Conservation (phyloP, 2,113 vertebrate genomes). For the Prolemur simus region DNA sequence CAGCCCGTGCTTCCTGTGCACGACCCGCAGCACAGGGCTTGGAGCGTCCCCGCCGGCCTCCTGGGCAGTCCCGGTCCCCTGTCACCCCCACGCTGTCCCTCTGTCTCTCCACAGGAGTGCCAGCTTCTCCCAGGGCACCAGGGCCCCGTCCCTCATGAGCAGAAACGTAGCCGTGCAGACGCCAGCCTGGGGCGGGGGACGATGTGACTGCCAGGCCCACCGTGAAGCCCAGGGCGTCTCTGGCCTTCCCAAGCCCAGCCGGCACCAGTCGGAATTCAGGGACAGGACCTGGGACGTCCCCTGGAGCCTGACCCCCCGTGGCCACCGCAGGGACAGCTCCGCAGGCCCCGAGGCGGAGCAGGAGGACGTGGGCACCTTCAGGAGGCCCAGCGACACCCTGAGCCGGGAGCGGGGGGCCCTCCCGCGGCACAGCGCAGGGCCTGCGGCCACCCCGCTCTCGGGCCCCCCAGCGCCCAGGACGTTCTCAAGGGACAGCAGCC, state of each 20-base stretch:
- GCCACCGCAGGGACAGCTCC: neutral
- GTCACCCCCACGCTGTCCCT: neutral
- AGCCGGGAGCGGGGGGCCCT: neutral
- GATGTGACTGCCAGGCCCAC: neutral
- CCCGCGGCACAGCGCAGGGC: neutral
- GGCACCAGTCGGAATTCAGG: neutral
- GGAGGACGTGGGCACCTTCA: neutral
- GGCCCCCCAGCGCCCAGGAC: neutral
- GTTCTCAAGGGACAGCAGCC: neutral
- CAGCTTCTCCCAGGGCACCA: neutral
- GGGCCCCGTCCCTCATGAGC: neutral
- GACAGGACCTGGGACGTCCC: neutral
- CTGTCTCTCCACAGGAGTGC: neutral
- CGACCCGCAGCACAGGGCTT: neutral
- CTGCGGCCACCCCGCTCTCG: neutral
- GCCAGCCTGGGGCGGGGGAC: neutral
- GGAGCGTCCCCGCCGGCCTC: neutral
- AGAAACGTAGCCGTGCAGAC: neutral
- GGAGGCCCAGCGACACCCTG: neutral
- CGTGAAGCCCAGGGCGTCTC: neutral
- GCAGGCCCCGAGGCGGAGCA: neutral
- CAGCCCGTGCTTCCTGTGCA: neutral
- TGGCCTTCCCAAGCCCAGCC: neutral
- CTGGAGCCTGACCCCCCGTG: neutral
- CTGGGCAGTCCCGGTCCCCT: neutral